These are phyloP conservation scores for Toxotes lorentzi DNA, from an alignment of 2,797 vertebrate genomes.

Conservation along the genomic window DNA sequence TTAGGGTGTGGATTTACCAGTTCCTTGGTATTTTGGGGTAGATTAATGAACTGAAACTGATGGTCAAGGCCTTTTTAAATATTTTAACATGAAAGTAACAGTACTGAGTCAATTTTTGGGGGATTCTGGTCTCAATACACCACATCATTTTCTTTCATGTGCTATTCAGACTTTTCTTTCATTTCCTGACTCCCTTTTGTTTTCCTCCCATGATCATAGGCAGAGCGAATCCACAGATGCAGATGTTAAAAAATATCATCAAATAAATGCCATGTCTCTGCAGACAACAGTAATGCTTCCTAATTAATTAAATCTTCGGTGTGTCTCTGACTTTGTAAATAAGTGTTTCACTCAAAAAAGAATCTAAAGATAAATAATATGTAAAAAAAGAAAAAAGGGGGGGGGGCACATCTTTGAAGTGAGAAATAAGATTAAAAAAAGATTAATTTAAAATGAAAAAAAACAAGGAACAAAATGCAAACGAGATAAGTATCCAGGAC, in stretches of 20 bases:
- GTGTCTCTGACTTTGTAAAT: constrained; percentile 5
- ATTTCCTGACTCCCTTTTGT: constrained; percentile 2
- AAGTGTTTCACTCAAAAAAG: background rate
- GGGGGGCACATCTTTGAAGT: too few species aligned
- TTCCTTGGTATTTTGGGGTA: background rate
- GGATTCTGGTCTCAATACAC: background rate
- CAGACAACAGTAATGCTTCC: constrained; percentile 13
- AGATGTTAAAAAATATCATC: constrained; percentile 25
- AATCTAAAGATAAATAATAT: background rate
- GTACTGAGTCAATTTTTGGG: background rate
- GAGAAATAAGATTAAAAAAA: background rate
- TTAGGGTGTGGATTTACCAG: background rate
- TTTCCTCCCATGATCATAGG: background rate
- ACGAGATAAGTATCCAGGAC: background rate
- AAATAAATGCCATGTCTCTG: constrained; percentile 36
- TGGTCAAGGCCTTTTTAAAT: constrained; percentile 1
- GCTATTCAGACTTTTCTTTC: constrained; percentile 23
- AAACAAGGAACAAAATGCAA: background rate
- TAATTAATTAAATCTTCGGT: constrained; percentile 8
- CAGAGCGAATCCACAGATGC: constrained; percentile 9
- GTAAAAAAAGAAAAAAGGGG: too few species aligned
- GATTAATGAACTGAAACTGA: constrained; percentile 24
- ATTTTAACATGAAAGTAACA: constrained; percentile 18
- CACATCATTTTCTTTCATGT: constrained; percentile 16
- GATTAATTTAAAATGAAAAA: background rate